Evolutionary conservation across 2,797 vertebrate species (phyloP).

Genomic region (Dicrostonyx torquatus): DNA sequence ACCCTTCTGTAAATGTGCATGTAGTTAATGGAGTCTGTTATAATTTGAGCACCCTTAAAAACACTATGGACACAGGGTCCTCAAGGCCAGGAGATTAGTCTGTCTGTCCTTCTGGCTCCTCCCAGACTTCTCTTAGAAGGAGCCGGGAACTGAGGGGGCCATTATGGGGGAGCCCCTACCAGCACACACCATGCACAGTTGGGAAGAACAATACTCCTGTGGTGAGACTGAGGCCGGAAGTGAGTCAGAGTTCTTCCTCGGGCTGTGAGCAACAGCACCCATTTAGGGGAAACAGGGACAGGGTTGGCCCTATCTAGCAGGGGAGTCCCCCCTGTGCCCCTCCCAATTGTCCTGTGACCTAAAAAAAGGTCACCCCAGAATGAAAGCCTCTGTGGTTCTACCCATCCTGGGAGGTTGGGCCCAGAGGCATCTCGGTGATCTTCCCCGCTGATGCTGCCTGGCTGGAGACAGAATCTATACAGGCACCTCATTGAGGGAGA

Average conservation of each 20-base stretch:
- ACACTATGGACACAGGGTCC: not conserved
- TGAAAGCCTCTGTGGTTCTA: not conserved
- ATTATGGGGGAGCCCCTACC: not conserved
- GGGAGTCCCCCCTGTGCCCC: not conserved
- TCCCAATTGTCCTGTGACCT: constrained; percentile 15
- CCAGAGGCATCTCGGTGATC: not conserved
- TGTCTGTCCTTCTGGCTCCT: not conserved
- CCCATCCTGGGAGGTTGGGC: not conserved
- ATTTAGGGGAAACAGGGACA: constrained; percentile 61
- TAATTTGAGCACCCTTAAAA: not conserved
- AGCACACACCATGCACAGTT: not conserved
- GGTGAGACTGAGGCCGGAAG: constrained; percentile 72
- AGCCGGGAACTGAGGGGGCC: not conserved
- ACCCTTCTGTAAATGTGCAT: not conserved
- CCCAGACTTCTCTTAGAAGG: not conserved
- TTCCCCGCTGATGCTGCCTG: not conserved
- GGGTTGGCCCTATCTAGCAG: constrained; percentile 47
- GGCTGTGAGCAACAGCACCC: constrained; percentile 65
- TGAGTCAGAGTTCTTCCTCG: constrained; percentile 74
- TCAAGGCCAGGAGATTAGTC: not conserved
- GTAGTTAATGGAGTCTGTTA: too few species aligned
- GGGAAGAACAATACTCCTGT: constrained; percentile 50
- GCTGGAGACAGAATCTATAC: not conserved
- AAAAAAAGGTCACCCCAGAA: constrained; percentile 6
- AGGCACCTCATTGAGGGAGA: not conserved